phyloP scores from a whole-genome alignment of 2,888 invertebrate genomes.

The Pterostichus niger region DNA sequence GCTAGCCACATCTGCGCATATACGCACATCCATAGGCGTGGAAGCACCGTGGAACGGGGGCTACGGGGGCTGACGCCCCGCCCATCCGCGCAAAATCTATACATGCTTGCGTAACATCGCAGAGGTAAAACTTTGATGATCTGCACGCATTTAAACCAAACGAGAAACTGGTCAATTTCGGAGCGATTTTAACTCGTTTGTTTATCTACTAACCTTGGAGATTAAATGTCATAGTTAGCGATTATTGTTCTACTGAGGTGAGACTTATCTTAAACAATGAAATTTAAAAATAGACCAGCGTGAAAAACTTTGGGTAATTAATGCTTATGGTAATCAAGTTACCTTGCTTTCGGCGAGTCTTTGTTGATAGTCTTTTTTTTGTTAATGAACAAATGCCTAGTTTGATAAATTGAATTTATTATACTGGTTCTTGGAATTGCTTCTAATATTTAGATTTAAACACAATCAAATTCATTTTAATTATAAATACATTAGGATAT shows the following conservation, averaged over 20 bases:
- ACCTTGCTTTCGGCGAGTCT: conserved; percentile 30
- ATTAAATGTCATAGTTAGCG: conserved; percentile 19
- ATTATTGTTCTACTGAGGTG: conserved; percentile 14
- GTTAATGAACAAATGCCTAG: not conserved
- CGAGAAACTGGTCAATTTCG: conserved; percentile 7
- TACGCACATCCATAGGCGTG: conserved; percentile 55
- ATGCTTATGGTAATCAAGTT: conserved; percentile 29
- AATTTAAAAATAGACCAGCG: conserved; percentile 12
- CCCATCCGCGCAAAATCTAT: conserved; percentile 70
- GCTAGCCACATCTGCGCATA: conserved; percentile 36
- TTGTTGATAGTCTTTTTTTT: conserved; percentile 21
- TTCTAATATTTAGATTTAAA: too few relatives aligned
- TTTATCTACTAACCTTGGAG: conserved; percentile 39
- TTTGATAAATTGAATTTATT: not conserved
- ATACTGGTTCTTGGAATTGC: too few relatives aligned
- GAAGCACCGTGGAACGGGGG: conserved; percentile 20
- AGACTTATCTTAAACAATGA: not conserved
- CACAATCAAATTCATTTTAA: too few relatives aligned
- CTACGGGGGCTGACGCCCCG: conserved; percentile 5
- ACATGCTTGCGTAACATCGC: conserved; percentile 69
- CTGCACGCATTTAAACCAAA: conserved; percentile 1
- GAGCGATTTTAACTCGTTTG: not conserved
- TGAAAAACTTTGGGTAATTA: conserved; percentile 41
- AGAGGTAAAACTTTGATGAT: conserved; percentile 26
- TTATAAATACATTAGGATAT: too few relatives aligned